Evolutionary conservation across 2,797 vertebrate genomes (phyloP).

Genomic region (Sphaeramia orbicularis): DNA sequence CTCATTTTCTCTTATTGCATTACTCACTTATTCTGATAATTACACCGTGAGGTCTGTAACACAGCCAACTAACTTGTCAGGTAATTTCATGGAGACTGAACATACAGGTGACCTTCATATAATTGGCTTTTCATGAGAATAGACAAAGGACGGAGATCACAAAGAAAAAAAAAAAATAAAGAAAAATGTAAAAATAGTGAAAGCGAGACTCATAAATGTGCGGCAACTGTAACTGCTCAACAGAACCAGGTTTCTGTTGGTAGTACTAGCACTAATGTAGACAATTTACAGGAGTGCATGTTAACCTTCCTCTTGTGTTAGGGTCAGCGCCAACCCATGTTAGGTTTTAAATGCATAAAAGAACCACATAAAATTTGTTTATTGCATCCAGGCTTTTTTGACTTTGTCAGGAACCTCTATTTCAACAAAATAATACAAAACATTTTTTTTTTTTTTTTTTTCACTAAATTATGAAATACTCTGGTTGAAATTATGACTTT

Average conservation of each 20-base stretch:
- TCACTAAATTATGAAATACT: too few species aligned
- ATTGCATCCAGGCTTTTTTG: too few species aligned
- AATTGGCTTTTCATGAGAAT: conserved; percentile 37
- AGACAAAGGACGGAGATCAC: conserved; percentile 12
- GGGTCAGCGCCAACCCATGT: too few species aligned
- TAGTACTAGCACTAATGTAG: neutral
- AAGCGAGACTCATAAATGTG: neutral
- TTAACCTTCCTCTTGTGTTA: too few species aligned
- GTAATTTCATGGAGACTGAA: conserved; percentile 35
- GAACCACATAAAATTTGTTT: too few species aligned
- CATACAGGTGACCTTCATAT: conserved; percentile 50
- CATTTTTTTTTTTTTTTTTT: too few species aligned
- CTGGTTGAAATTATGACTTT: too few species aligned
- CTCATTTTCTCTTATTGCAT: conserved; percentile 3
- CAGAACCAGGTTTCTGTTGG: neutral
- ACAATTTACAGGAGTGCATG: neutral
- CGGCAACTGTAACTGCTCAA: neutral
- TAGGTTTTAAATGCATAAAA: too few species aligned
- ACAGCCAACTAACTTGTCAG: conserved; percentile 17
- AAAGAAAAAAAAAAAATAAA: conserved; percentile 6
- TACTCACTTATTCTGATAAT: conserved; percentile 19
- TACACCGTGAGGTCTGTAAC: conserved; percentile 20
- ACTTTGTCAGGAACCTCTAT: too few species aligned
- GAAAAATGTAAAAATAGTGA: neutral
- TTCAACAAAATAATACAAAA: too few species aligned